Evolutionary conservation across 53 echinoderm and acorn worm genomes (phyloP).

Genomic region (Henricia sp.): DNA sequence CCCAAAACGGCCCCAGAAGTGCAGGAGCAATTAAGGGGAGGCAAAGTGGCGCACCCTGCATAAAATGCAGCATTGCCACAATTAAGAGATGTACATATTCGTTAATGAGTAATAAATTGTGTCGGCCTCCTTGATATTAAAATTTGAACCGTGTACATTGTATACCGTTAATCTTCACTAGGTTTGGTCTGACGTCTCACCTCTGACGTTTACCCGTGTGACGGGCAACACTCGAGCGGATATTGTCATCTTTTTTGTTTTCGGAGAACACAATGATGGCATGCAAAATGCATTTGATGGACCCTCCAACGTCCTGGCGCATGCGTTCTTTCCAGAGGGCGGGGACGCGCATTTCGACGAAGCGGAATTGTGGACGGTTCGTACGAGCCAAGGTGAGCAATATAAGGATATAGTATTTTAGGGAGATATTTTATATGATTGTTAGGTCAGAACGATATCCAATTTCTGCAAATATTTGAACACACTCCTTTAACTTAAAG

Average conservation of each 20-base stretch:
- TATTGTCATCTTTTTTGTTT: conserved; percentile 56
- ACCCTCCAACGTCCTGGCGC: conserved; percentile 60
- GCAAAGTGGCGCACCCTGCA: too few relatives aligned
- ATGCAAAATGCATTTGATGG: conserved; percentile 67
- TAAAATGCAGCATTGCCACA: too few relatives aligned
- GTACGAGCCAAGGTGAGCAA: conserved; percentile 3
- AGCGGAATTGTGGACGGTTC: conserved; percentile 58
- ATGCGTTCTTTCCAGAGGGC: conserved; percentile 70
- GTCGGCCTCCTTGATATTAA: background rate
- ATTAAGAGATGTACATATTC: background rate
- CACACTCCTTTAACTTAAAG: too few relatives aligned
- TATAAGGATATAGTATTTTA: too few relatives aligned
- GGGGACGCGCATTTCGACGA: conserved; percentile 86
- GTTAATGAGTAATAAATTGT: background rate
- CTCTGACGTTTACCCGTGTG: conserved; percentile 61
- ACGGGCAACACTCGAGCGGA: conserved; percentile 16
- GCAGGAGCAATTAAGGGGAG: too few relatives aligned
- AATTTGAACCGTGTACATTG: background rate
- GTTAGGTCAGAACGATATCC: too few relatives aligned
- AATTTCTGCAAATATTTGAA: too few relatives aligned
- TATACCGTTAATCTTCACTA: background rate
- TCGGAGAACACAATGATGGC: conserved; percentile 56
- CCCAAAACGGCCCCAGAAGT: too few relatives aligned
- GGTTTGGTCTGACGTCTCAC: conserved; percentile 75
- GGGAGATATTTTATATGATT: too few relatives aligned